Conservation (phyloP, 2,797 vertebrate species). For the Numenius phaeopus region DNA sequence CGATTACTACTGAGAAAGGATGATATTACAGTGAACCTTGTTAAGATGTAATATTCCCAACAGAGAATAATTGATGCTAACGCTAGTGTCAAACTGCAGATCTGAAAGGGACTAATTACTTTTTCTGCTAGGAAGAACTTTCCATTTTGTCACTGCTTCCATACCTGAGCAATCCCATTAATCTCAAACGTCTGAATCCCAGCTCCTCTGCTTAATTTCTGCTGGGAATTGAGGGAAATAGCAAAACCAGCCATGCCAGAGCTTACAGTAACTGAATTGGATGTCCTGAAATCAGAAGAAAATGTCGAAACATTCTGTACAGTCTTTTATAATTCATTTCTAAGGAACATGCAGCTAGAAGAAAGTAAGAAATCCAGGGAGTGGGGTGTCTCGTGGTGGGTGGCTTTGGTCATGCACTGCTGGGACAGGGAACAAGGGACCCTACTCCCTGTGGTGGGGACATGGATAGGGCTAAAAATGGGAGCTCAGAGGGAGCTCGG, state of each 20-base stretch:
- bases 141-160: constrained; percentile 20
- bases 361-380: neutral
- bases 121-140: constrained; percentile 51
- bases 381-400: neutral
- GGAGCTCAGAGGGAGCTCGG: neutral
- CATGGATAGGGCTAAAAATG: neutral
- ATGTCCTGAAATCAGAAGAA: neutral
- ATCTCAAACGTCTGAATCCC: constrained; percentile 7
- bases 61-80: constrained; percentile 54
- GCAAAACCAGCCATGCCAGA: neutral
- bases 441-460: no score
- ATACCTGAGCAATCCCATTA: constrained; percentile 23
- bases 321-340: neutral
- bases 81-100: constrained; percentile 34
- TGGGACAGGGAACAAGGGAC: neutral
- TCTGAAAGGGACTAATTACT: constrained; percentile 42
- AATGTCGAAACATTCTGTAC: neutral
- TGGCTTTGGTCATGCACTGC: neutral
- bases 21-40: constrained; percentile 27
- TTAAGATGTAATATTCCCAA: constrained; percentile 53
- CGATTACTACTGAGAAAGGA: constrained; percentile 9
- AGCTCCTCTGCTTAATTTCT: constrained; percentile 32
- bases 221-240: constrained; percentile 10
- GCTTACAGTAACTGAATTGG: neutral
- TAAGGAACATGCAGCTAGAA: neutral